These are phyloP conservation scores for Mallateleia sp. DNA, from an alignment of 2,888 invertebrate genomes.

Conservation along the genomic window DNA sequence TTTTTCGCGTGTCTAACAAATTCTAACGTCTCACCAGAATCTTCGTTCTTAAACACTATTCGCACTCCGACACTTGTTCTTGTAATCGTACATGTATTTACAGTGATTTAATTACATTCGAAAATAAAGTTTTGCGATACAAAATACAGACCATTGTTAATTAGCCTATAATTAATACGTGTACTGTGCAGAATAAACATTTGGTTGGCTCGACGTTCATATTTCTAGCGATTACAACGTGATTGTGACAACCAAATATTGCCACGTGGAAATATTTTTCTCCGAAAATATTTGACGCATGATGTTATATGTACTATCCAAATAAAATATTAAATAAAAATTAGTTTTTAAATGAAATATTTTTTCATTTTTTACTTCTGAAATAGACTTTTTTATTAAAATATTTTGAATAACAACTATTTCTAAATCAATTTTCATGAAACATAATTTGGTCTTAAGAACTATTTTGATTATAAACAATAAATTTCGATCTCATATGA, in stretches of 20 bases:
- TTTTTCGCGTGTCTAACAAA: slow-evolving; percentile 11
- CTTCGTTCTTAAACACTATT: slow-evolving; percentile 55
- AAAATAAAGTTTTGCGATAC: slow-evolving; percentile 74
- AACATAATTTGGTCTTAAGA: too few relatives aligned
- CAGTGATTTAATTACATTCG: slow-evolving; percentile 68
- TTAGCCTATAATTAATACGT: slow-evolving; percentile 67
- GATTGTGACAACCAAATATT: slow-evolving; percentile 55
- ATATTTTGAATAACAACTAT: too few relatives aligned
- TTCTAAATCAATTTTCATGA: too few relatives aligned
- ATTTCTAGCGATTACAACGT: slow-evolving; percentile 52
- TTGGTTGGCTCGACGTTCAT: slow-evolving; percentile 55
- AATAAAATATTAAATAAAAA: too few relatives aligned
- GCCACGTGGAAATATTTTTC: slow-evolving; percentile 38
- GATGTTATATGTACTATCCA: too few relatives aligned
- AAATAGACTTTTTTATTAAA: too few relatives aligned
- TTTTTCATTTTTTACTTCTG: too few relatives aligned
- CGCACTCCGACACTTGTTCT: slow-evolving; percentile 41
- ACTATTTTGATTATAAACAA: too few relatives aligned
- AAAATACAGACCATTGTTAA: slow-evolving; percentile 66
- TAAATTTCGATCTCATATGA: too few relatives aligned
- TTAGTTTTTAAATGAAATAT: too few relatives aligned
- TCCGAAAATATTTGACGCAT: background rate
- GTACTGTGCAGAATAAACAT: slow-evolving; percentile 71
- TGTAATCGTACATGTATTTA: slow-evolving; percentile 62
- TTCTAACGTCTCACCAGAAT: slow-evolving; percentile 34